Base-by-base conservation (phyloP, 2,888 invertebrate genomes). In the Vanessa cardui region DNA sequence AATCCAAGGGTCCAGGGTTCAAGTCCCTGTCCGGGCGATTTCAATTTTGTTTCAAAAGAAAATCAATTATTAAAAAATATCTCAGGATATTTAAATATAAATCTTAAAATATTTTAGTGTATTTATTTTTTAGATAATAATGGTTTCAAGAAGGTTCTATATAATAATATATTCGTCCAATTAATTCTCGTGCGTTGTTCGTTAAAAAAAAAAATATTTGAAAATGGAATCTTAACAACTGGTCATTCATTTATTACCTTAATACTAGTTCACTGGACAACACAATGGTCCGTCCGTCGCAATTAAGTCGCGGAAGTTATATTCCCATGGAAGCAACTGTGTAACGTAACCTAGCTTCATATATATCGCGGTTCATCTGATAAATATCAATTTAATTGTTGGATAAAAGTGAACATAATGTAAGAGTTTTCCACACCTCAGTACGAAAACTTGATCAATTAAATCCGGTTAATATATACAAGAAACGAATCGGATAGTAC, bases 1-100 rank as follows among this genome's bases (percentile, higher is more conserved):
- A 95, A 95, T 95, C 95, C 95, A 95, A 95, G 94, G 95, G 95
- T 95, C 95, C 94, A 95, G 95, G 95, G 95, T 95, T 95, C 95
- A 95, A 95, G 95, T 94, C 95, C 95, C 95, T 95, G 95, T 94
- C 94, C 94, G 94, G 94, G 94, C 94, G 94, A 2, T 56, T 5
- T 5, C 1, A 39, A 39, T 56, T 56, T 56, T 56, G 52, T 54
- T 54, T n/a, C 16, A 16, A 26, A 26, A 21, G 9, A 7, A 47
- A 47, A 47, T n/a, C 3, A 46, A 16, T 46, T 46, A 46, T 46
- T 16, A 46, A 46, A 46, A 15, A 16, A 5, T 12, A 46, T 46
- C 26, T 39, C n/a, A n/a, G n/a, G n/a, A n/a, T n/a, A n/a, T n/a
- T n/a, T n/a, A n/a, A n/a, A n/a, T n/a, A n/a, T n/a, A n/a, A n/a